Conservation (phyloP, 1,140 invertebrate species). For the Portunus trituberculatus region DNA sequence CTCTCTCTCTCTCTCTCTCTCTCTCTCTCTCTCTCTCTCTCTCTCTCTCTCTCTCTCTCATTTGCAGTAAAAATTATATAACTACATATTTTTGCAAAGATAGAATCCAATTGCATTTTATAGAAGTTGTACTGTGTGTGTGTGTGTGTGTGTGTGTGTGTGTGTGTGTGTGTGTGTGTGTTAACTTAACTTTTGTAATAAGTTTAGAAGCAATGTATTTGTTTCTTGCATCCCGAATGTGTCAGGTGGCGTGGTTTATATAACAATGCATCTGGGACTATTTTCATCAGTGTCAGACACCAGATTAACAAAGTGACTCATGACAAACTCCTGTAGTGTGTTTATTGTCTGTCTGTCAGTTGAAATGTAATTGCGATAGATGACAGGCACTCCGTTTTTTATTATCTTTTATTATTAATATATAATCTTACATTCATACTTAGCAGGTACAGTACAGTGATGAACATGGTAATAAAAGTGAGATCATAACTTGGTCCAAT, state of each 20-base stretch:
- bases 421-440: conserved; percentile 22
- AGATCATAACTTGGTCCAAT: neutral
- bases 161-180: no score
- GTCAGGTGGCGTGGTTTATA: no score
- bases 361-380: neutral
- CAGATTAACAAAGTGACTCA: neutral
- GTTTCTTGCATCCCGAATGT: no score
- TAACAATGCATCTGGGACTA: no score
- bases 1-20: no score
- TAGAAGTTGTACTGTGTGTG: no score
- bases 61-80: neutral
- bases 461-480: neutral
- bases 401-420: neutral
- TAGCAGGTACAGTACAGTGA: neutral
- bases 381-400: neutral
- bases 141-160: no score
- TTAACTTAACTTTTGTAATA: no score
- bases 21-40: neutral
- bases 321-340: neutral
- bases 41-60: neutral
- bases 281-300: no score
- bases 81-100: neutral
- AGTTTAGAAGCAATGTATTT: no score
- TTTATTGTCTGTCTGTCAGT: neutral
- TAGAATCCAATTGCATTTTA: neutral